Evolutionary conservation across 2,113 vertebrate species (phyloP), one percentile per base, ranked within the genome.

Genomic region (Neodon shergylaensis): DNA sequence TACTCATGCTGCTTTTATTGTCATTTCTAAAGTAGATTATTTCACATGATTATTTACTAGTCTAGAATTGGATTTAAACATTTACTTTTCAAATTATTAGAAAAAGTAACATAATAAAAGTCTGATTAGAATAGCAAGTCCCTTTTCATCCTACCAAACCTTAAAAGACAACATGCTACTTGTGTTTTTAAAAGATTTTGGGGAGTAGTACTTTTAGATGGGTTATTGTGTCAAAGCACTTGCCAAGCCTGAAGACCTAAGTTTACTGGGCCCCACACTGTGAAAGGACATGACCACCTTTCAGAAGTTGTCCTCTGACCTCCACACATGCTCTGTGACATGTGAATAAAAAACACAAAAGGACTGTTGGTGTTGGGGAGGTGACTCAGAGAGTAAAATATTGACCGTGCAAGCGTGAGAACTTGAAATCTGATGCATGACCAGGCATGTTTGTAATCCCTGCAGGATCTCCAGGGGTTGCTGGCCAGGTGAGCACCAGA

Each of bases 1-100:
- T 66, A 82, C 54, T 82, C 54, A 66, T 42, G 26, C 76, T 88
- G 90, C 0, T 92, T 28, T 93, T 95, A 42, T 90, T 63, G 13
- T 5, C 42, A 78, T 93, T 96, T 96, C 28, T 93, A 72, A 93
- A 70, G 88, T 88, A 39, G 16, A 33, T 70, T 95, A 26, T 89
- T 96, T 82, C 31, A 72, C 0, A 85, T 24, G 49, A 83, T 88
- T 88, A n/a, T 94, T 39, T 79, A 7, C 22, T 76, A 61, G 79
- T 92, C 17, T 33, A 96, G 65, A 10, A 85, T 72, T 93, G 54
- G 7, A 63, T 94, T 96, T 72, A 94, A 68, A 76, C 90, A 73
- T 95, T 31, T 96, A 21, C 14, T 0, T 11, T 79, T 78, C 54
- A 70, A 24, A 14, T 81, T 54, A 7, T 19, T 94, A 66, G 22